A percentile compares a stretch with the other conserved stretches of the same genome.
phyloP scores from a whole-genome alignment of 2,797 vertebrate genomes.

The Gymnothorax javanicus region DNA sequence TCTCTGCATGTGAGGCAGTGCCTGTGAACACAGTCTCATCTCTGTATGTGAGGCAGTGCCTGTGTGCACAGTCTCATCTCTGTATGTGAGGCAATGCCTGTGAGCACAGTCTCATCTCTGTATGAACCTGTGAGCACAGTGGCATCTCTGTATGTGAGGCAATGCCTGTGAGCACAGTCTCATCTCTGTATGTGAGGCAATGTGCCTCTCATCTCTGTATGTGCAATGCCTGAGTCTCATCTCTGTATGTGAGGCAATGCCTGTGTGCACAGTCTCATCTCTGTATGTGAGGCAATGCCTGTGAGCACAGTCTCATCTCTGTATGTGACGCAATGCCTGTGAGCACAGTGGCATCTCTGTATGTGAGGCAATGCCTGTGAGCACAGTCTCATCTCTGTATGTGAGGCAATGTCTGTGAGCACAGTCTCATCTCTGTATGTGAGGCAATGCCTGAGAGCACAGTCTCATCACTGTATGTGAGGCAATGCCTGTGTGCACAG shows the following conservation, averaged over 20 bases:
- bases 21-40: not conserved
- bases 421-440: conserved; percentile 41
- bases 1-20: not conserved
- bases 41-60: not conserved
- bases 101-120: conserved; percentile 49
- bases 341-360: not conserved
- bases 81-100: conserved; percentile 44
- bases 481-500: not conserved
- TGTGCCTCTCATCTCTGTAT: conserved; percentile 51
- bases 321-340: too few species aligned
- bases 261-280: not conserved
- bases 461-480: too few species aligned
- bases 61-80: not conserved
- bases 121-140: not conserved
- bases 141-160: too few species aligned
- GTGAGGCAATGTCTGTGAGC: conserved; percentile 50
- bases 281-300: conserved; percentile 42
- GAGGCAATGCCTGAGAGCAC: not conserved
- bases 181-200: not conserved
- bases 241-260: not conserved
- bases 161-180: not conserved
- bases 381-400: not conserved
- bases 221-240: too few species aligned
- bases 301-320: conserved; percentile 51
- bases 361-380: not conserved